Base-by-base conservation (phyloP, 1,140 invertebrate species). In the Bicyclus anynana region DNA sequence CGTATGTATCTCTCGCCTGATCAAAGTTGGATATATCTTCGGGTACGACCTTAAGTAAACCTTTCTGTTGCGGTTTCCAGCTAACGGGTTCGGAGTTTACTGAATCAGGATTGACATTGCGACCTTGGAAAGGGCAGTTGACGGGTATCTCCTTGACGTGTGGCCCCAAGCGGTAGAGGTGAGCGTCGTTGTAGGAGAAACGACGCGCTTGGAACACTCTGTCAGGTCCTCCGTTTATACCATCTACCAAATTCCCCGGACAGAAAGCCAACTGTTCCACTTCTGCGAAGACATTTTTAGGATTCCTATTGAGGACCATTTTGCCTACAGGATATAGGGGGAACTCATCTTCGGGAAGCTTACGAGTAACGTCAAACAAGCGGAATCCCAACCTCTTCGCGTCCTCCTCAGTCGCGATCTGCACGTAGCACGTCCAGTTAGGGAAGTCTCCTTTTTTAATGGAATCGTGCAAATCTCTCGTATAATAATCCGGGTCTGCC, bases 261-360 rank as follows among this genome's bases (percentile, higher is more conserved):
- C 92, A 92, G 74, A 97, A 97, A n/a, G 95, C 96, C 20, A 94
- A 74, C 88, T 98, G 96, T 80, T 98, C 97, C 3, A 97, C 91
- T 72, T 96, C 94, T 20, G 93, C 90, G 79, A 95, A 96, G 76
- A 96, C 96, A 80, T 97, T 97, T 29, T 90, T 91, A 1, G 96
- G 94, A 81, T 96, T 96, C 59, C 91, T 90, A 75, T 96, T 92
- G 16, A 98, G 88, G 1, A 95, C 94, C 52, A 98, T 81, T 80
- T 93, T 92, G 1, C 97, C 97, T 2, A 97, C 94, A 2, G 92
- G 93, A 37, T 95, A 95, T 37, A 97, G 81, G 2, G 96, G 96
- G 84, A 87, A 97, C 18, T 96, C 93, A 7, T 85, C 82, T 58
- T 97, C 95, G 1, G 95, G 92, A 94, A 96, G 96, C 12, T 91